Conservation (phyloP, 2,888 invertebrate genomes). For the Pyrocoelia pectoralis region DNA sequence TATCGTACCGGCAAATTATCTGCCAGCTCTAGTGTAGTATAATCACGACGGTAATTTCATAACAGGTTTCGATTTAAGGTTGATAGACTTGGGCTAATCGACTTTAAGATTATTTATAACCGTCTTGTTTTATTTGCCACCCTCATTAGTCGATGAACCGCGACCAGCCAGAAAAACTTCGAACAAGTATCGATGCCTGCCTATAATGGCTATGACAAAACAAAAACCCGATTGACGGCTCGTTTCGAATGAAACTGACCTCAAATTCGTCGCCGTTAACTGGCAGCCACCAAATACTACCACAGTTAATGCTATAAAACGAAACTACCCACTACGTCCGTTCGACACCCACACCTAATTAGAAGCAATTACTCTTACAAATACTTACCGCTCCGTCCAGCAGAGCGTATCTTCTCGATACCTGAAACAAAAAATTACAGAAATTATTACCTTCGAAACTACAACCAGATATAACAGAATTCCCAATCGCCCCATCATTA, state of each 20-base stretch:
- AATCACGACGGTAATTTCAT: constrained; percentile 59
- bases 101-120: constrained; percentile 58
- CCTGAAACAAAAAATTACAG: constrained; percentile 67
- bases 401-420: constrained; percentile 88
- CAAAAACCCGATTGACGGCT: constrained; percentile 58
- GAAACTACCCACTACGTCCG: constrained; percentile 36
- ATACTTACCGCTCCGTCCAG: constrained; percentile 86
- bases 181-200: constrained; percentile 57
- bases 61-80: constrained; percentile 60
- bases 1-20: constrained; percentile 53
- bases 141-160: constrained; percentile 56
- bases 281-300: constrained; percentile 14
- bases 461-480: constrained; percentile 4
- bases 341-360: constrained; percentile 33
- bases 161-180: constrained; percentile 54
- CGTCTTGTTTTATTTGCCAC: constrained; percentile 59
- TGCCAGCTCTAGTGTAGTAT: constrained; percentile 52
- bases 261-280: constrained; percentile 46
- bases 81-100: constrained; percentile 60
- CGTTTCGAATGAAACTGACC: constrained; percentile 52
- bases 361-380: constrained; percentile 23
- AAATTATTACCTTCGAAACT: constrained; percentile 7
- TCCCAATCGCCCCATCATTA: constrained; percentile 4
- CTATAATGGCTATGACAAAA: constrained; percentile 58
- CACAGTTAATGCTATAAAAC: constrained; percentile 26